Conservation (phyloP, 2,797 vertebrate genomes). For the Macropus fuliginosus region DNA sequence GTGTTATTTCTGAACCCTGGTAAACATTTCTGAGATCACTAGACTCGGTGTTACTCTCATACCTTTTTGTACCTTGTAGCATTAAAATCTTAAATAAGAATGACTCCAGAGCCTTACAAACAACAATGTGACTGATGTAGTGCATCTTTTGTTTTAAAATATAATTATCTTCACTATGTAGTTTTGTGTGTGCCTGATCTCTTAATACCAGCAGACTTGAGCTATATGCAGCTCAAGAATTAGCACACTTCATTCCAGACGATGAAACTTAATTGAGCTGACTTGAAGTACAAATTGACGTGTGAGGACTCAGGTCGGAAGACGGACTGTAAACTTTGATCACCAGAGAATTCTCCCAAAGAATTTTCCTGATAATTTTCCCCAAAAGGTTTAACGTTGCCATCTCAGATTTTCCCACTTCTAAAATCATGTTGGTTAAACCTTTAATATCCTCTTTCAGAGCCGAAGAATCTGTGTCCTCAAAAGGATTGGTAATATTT, state of each 20-base stretch:
- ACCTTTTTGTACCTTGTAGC: background rate
- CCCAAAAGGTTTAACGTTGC: conserved; percentile 52
- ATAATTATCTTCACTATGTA: conserved; percentile 2
- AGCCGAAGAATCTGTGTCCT: conserved; percentile 92
- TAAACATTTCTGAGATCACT: conserved; percentile 49
- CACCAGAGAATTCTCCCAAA: conserved; percentile 28
- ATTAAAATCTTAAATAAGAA: conserved; percentile 27
- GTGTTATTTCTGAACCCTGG: conserved; percentile 44
- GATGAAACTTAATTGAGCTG: conserved; percentile 5
- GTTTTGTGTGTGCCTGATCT: conserved; percentile 26
- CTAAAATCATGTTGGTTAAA: conserved; percentile 61
- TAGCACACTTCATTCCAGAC: conserved; percentile 2
- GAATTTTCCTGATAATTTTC: conserved; percentile 46
- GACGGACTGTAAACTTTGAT: conserved; percentile 22
- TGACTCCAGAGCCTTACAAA: conserved; percentile 20
- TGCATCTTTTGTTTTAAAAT: conserved; percentile 9
- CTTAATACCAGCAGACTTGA: background rate
- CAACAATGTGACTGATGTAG: background rate
- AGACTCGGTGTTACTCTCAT: conserved; percentile 24
- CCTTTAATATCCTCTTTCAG: conserved; percentile 83
- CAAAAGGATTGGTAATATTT: conserved; percentile 95
- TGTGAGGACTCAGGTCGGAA: conserved; percentile 42
- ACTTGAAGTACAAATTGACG: conserved; percentile 21
- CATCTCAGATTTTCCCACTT: conserved; percentile 43
- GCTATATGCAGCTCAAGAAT: background rate